phyloP scores from a whole-genome alignment of 2,797 vertebrate genomes.

The Danio choprae region DNA sequence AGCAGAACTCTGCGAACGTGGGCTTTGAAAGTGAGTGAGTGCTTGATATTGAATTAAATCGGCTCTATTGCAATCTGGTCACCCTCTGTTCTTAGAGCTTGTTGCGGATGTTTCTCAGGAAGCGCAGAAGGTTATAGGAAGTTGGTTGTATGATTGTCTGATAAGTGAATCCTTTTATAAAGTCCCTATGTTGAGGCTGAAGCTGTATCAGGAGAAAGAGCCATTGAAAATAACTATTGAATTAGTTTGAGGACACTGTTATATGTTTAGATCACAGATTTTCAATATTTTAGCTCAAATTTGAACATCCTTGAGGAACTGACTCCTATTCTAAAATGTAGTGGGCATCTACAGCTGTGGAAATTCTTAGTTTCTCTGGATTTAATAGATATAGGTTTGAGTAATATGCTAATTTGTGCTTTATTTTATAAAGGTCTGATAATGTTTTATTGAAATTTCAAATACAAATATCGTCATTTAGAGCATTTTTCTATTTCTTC shows the following conservation, averaged over 20 bases:
- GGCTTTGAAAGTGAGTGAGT: constrained; percentile 75
- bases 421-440: too few relatives aligned
- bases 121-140: constrained; percentile 78
- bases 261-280: neutral
- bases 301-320: too few relatives aligned
- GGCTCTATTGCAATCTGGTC: constrained; percentile 69
- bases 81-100: constrained; percentile 76
- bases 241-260: neutral
- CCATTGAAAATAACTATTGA: constrained; percentile 1
- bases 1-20: constrained; percentile 71
- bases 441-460: too few relatives aligned
- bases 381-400: too few relatives aligned
- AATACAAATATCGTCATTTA: too few relatives aligned
- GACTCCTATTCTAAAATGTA: too few relatives aligned
- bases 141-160: constrained; percentile 67
- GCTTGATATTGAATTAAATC: constrained; percentile 44
- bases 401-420: too few relatives aligned
- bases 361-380: too few relatives aligned
- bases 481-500: too few relatives aligned
- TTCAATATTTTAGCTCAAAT: too few relatives aligned
- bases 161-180: constrained; percentile 74
- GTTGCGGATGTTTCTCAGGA: constrained; percentile 75
- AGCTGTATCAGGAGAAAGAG: constrained; percentile 35
- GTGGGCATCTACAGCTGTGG: too few relatives aligned
- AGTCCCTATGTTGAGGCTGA: constrained; percentile 77